A percentile compares a stretch with the other conserved stretches of the same genome.
These are phyloP conservation scores for Pollachius pollachius DNA, from an alignment of 2,113 vertebrate species.

Conservation along the genomic window DNA sequence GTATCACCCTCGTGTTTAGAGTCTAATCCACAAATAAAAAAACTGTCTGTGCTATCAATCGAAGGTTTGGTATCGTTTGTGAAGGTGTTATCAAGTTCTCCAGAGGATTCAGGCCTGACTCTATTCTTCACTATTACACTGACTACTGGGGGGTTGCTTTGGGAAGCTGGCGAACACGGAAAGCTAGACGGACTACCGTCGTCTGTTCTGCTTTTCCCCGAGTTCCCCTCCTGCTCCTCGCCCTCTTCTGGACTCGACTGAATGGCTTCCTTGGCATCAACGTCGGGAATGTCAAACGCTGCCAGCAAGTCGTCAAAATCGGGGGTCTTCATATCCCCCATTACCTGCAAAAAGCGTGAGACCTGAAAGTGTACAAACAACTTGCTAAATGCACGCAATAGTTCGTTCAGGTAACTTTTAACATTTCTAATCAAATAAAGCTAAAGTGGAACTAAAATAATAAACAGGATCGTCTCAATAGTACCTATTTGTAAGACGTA, in stretches of 20 bases:
- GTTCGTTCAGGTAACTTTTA: not conserved
- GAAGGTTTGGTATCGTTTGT: conserved; percentile 13
- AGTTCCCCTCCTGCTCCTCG: conserved; percentile 47
- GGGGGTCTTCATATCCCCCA: conserved; percentile 99
- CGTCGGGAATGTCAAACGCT: conserved; percentile 96
- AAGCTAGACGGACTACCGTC: conserved; percentile 54
- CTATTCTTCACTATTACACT: conserved; percentile 97
- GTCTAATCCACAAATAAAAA: conserved; percentile 18
- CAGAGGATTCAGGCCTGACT: conserved; percentile 79
- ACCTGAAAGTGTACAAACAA: conserved; percentile 43
- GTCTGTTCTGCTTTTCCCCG: conserved; percentile 45
- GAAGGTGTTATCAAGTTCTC: conserved; percentile 43
- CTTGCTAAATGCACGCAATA: not conserved
- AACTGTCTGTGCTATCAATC: conserved; percentile 1
- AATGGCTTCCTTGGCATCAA: conserved; percentile 93
- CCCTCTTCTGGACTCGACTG: conserved; percentile 82
- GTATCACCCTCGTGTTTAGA: conserved; percentile 35
- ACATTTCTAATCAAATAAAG: too few species aligned
- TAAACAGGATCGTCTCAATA: too few species aligned
- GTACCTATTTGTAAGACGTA: too few species aligned
- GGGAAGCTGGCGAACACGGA: conserved; percentile 46
- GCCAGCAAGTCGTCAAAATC: conserved; percentile 97
- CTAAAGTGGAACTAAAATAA: too few species aligned
- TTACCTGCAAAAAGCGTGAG: conserved; percentile 64
- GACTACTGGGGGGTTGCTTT: conserved; percentile 79